Evolutionary conservation across 2,797 vertebrate genomes (phyloP).

Genomic region (Gallirallus australis): DNA sequence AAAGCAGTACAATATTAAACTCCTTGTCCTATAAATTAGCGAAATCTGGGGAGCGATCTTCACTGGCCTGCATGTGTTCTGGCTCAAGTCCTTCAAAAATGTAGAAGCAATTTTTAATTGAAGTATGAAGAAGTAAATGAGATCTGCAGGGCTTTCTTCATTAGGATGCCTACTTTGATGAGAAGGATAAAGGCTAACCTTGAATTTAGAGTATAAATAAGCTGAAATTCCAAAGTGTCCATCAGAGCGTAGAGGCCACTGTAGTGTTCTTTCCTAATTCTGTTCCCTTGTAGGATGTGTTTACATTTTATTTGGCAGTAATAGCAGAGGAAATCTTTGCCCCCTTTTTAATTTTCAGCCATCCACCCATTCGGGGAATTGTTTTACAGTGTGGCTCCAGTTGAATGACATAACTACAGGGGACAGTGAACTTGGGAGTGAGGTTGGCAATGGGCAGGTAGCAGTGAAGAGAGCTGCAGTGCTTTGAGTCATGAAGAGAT

Average conservation of each 20-base stretch:
- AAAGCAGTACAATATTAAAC: not conserved
- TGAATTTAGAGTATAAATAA: not conserved
- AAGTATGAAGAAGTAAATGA: not conserved
- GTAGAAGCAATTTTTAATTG: not conserved
- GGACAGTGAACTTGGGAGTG: not conserved
- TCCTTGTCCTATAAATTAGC: not conserved
- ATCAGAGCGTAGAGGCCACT: not conserved
- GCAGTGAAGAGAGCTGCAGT: fast-evolving
- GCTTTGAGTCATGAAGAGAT: not conserved
- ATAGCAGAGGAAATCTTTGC: not conserved
- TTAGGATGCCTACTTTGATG: not conserved
- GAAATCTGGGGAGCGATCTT: not conserved
- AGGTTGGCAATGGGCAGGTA: not conserved
- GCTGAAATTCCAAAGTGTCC: not conserved
- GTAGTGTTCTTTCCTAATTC: not conserved
- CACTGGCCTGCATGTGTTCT: not conserved
- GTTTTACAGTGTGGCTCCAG: not conserved
- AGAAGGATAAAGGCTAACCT: not conserved
- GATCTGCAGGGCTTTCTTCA: not conserved
- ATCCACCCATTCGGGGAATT: fast-evolving
- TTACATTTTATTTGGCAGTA: not conserved
- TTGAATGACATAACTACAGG: not conserved
- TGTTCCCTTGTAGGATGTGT: not conserved
- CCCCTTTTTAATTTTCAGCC: not conserved
- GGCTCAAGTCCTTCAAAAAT: not conserved